Evolutionary conservation across 2,113 vertebrate genomes (phyloP), one percentile per base, ranked within the genome.

Genomic region (Salvelinus sp.): DNA sequence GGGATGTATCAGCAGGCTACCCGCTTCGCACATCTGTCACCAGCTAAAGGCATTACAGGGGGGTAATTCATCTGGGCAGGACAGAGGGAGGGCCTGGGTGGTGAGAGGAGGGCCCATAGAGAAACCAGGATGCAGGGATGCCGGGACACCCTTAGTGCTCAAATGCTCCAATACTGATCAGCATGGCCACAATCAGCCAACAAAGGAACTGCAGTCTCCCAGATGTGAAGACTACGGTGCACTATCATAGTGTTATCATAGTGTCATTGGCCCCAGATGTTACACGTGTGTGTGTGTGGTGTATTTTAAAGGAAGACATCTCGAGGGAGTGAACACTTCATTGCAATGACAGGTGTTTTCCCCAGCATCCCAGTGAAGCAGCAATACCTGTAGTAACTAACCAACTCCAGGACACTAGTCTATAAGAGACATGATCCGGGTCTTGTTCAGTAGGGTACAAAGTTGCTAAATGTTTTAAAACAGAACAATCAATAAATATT

Each of bases 41-140:
- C 90, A 89, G 93, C 93, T 95, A 96, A 95, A 95, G 94, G 93
- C 95, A 95, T 96, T 95, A 95, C 93, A 95, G 93, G 92, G 92
- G 93, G 92, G 93, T 95, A 95, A 95, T 96, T 95, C 95, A 95
- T 96, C 95, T 95, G 92, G 92, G 88, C 90, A 92, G 91, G 90
- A 92, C 48, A 18, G 20, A 9, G 13, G 22, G 23, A n/a, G 58
- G 67, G 20, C 23, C 47, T 66, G 60, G 38, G 28, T 54, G 67
- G 58, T 68, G 48, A 67, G 54, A 65, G 63, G 47, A 27, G 58
- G 69, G 63, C 50, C 68, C 50, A 18, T 38, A 62, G 72, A 69
- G 75, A 77, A 38, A 44, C 9, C 38, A 44, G 38, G 38, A 70
- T 67, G 18, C 16, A 54, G 50, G 64, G 64, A 73, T 69, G 66